These are phyloP conservation scores for Corvus moneduloides DNA, from an alignment of 2,113 vertebrate species.

Conservation along the genomic window DNA sequence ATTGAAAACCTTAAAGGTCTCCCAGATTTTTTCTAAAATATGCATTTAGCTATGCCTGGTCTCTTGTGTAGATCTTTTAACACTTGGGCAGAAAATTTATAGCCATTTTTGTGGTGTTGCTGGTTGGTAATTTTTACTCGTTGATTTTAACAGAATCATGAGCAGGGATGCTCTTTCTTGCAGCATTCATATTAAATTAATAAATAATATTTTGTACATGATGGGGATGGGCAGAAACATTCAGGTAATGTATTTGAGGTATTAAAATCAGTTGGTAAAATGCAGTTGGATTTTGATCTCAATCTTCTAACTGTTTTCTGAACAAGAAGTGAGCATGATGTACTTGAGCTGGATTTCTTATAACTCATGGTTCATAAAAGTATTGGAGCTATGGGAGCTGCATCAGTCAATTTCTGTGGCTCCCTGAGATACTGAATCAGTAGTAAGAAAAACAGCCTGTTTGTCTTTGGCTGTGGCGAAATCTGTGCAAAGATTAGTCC, in stretches of 20 bases:
- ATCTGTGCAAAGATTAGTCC: not conserved
- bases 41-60: not conserved
- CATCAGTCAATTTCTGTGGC: not conserved
- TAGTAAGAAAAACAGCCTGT: not conserved
- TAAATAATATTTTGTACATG: not conserved
- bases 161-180: not conserved
- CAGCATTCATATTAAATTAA: not conserved
- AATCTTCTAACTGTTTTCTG: not conserved
- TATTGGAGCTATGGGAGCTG: not conserved
- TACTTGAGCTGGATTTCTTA: not conserved
- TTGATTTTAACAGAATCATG: not conserved
- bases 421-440: not conserved
- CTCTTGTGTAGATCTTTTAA: not conserved
- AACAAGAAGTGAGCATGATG: not conserved
- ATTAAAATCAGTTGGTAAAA: not conserved
- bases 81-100: not conserved
- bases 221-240: rapidly evolving
- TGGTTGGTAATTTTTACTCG: not conserved
- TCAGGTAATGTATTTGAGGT: not conserved
- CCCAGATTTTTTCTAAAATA: not conserved
- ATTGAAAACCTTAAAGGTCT: not conserved
- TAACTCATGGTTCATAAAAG: not conserved
- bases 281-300: not conserved
- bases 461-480: not conserved
- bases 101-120: not conserved